phyloP scores from a whole-genome alignment of 2,113 vertebrate species.

The Centrocercus urophasianus region DNA sequence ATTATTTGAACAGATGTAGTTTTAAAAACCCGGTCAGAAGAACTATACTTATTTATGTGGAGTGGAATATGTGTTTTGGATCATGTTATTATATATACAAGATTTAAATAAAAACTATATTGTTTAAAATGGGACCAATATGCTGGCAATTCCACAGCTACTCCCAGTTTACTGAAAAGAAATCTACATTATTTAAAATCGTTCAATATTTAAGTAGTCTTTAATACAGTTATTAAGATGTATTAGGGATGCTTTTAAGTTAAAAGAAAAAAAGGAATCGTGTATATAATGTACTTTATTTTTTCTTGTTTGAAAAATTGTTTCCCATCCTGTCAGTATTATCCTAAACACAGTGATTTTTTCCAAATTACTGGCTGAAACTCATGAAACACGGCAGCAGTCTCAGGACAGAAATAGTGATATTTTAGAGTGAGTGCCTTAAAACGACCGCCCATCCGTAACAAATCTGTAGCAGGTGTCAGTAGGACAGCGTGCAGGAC shows the following conservation, averaged over 20 bases:
- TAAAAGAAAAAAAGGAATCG: slow-evolving; percentile 5
- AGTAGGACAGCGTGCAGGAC: neutral
- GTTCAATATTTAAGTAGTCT: slow-evolving; percentile 74
- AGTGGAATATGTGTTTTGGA: slow-evolving; percentile 56
- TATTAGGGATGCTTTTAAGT: slow-evolving; percentile 63
- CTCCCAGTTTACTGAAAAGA: slow-evolving; percentile 74
- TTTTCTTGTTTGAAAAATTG: slow-evolving; percentile 46
- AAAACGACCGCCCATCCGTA: neutral
- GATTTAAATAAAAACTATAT: slow-evolving; percentile 77
- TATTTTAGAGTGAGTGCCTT: slow-evolving; percentile 74
- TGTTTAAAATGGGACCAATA: slow-evolving; percentile 81
- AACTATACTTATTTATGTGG: slow-evolving; percentile 78
- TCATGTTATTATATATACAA: slow-evolving; percentile 76
- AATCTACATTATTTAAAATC: slow-evolving; percentile 79
- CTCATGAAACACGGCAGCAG: slow-evolving; percentile 48
- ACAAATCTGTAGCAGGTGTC: neutral
- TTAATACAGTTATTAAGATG: slow-evolving; percentile 65
- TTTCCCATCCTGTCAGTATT: slow-evolving; percentile 48
- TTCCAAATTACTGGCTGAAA: slow-evolving; percentile 19
- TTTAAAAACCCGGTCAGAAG: slow-evolving; percentile 63
- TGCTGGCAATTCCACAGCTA: slow-evolving; percentile 67
- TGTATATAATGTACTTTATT: slow-evolving; percentile 72
- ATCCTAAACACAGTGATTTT: slow-evolving; percentile 19
- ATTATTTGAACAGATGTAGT: slow-evolving; percentile 66
- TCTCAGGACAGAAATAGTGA: slow-evolving; percentile 38